phyloP scores from a whole-genome alignment of 2,888 invertebrate species.

The Trissonchulus latispiculum region DNA sequence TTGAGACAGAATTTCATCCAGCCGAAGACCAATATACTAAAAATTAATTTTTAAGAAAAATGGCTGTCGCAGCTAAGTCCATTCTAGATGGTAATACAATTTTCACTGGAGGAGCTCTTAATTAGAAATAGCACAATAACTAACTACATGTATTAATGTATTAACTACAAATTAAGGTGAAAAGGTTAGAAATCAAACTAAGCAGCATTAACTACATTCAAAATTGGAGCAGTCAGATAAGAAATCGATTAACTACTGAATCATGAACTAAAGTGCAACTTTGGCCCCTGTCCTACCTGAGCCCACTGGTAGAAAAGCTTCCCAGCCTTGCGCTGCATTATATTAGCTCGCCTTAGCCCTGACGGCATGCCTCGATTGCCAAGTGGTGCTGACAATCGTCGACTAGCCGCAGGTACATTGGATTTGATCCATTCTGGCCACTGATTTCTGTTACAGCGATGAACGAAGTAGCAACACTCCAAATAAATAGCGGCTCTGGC shows the following conservation, averaged over 20 bases:
- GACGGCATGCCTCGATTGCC: slow-evolving; percentile 51
- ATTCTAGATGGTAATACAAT: no score
- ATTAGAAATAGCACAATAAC: no score
- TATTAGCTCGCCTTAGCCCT: slow-evolving; percentile 52
- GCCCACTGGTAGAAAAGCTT: slow-evolving; percentile 97
- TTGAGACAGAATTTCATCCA: no score
- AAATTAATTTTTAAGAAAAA: no score
- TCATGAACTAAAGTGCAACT: not conserved
- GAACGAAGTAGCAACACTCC: slow-evolving; percentile 92
- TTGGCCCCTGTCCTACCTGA: slow-evolving; percentile 50
- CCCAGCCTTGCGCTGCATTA: slow-evolving; percentile 77
- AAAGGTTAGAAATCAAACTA: no score
- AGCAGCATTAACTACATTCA: not conserved
- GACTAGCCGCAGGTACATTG: slow-evolving; percentile 9
- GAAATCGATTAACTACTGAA: not conserved
- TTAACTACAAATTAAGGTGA: no score
- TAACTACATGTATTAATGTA: no score
- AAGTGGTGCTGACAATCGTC: slow-evolving; percentile 32
- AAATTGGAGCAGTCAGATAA: not conserved
- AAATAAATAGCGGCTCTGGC: slow-evolving; percentile 79
- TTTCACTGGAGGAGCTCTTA: no score
- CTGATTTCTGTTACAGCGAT: slow-evolving; percentile 91
- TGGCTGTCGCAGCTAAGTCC: no score
- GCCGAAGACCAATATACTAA: no score
- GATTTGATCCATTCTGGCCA: slow-evolving; percentile 73